Evolutionary conservation across 2,888 invertebrate species (phyloP), one percentile per base, ranked within the genome.

Genomic region (Hedychridium roseum): DNA sequence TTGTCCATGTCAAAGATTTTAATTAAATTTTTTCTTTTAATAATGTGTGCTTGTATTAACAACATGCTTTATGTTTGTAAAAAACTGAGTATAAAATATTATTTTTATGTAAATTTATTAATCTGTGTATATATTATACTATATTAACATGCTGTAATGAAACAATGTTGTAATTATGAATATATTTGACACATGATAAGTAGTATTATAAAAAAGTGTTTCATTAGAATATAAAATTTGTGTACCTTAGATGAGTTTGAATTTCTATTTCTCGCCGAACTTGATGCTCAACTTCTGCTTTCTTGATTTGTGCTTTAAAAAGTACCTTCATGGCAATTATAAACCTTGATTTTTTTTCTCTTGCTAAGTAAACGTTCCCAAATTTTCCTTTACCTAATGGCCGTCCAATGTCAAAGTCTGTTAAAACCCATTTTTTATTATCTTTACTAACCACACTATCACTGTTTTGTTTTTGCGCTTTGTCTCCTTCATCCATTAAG

Each of bases 371-470:
- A 2, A 98, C 98, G 79, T 92, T 93, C 6, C 97, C 98, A 80
- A 97, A 98, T 82, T 96, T 97, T 57, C 98, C 97, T 81, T 92
- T 92, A 0, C 98, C 98, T 9, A 98, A 81, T 0, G 94, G 90
- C 46, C 89, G 87, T 0, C 98, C 97, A 62, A 98, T 88, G 69
- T 97, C 97, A 79, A 98, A 98, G 80, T 97, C 92, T 1, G 86
- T 82, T n/a, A 97, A 77, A 0, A 85, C 81, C 94, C 94, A 94
- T 28, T 50, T 71, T 30, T 7, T 35, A 16, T 30, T 38, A 34
- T 50, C 51, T 39, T 53, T 45, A 1, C 30, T 43, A 1, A 23
- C 20, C 11, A 21, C 30, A 11, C 21, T 43, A 11, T 27, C 42
- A 37, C 11, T 18, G 2, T 51, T 40, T 43, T 37, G 9, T 12